Evolutionary conservation across 2,888 invertebrate species (phyloP).

Genomic region (Dolichopus griseipennis): DNA sequence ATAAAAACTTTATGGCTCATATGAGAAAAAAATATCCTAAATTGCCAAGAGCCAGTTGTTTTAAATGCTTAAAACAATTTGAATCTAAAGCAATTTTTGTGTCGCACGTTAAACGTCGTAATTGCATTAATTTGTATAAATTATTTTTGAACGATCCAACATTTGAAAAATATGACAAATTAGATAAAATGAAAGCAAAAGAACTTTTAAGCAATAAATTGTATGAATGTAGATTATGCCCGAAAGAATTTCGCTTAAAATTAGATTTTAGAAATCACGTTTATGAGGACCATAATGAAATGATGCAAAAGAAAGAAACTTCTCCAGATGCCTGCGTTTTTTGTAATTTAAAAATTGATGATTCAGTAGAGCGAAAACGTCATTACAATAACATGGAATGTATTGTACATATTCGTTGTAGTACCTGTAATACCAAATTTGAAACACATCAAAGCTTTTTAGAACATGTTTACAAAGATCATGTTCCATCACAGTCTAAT

Average conservation of each 20-base stretch:
- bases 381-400: slow-evolving; percentile 44
- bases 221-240: slow-evolving; percentile 42
- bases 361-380: slow-evolving; percentile 40
- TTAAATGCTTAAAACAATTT: slow-evolving; percentile 42
- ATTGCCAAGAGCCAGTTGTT: slow-evolving; percentile 41
- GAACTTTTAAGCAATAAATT: slow-evolving; percentile 42
- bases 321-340: slow-evolving; percentile 39
- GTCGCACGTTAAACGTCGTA: slow-evolving; percentile 42
- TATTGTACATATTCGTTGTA: slow-evolving; percentile 40
- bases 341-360: slow-evolving; percentile 39
- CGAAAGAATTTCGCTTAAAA: slow-evolving; percentile 40
- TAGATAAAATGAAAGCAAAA: slow-evolving; percentile 40
- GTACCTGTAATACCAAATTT: slow-evolving; percentile 41
- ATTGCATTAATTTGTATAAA: slow-evolving; percentile 42
- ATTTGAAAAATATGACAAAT: slow-evolving; percentile 14
- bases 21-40: slow-evolving; percentile 42
- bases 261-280: slow-evolving; percentile 43
- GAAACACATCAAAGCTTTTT: slow-evolving; percentile 41
- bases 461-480: slow-evolving; percentile 42
- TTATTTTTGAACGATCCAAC: slow-evolving; percentile 33
- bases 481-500: slow-evolving; percentile 25
- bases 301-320: slow-evolving; percentile 37
- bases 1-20: slow-evolving; percentile 44
- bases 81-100: slow-evolving; percentile 43
- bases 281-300: slow-evolving; percentile 41